Evolutionary conservation across 2,888 invertebrate species (phyloP), one percentile per base, ranked within the genome.

Genomic region (Drosophila rellima): DNA sequence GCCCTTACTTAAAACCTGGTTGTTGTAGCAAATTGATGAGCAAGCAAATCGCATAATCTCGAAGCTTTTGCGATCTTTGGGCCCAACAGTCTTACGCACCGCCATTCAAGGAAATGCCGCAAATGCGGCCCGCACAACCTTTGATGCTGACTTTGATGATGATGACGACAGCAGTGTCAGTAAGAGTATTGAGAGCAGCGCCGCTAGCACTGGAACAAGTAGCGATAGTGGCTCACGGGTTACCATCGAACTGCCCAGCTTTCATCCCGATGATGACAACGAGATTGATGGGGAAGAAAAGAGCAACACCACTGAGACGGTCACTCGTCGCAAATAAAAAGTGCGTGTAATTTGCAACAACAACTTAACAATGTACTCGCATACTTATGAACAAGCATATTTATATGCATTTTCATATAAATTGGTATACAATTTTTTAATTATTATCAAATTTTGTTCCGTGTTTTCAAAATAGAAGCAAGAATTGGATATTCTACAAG

Each of bases 61-160:
- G 40, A 92, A 92, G 92, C 93, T 97, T 89, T 94, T 97, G 93
- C 95, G 96, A 90, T 94, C 95, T 72, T 94, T 97, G 90, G 97
- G 97, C 50, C 95, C 97, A 40, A 94, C 92, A 15, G 72, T 95
- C 68, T 93, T 97, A 80, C 92, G 92, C 54, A 92, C 91, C n/a
- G 92, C 92, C 18, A 91, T 92, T 18, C 92, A 92, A 74, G 92
- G 92, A 26, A 92, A 92, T 63, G 64, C 66, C 11, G 92, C 90
- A 13, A 92, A 91, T 61, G 83, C 91, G 39, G 91, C 92, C 52
- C 91, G 92, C 64, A 93, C 90, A 35, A 92, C 92, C 68, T 93
- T 93, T 57, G 94, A 94, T 82, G 94, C 94, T 48, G 94, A 94
- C 74, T 94, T 93, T 57, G 92, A 92, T 76, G 92, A 93, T 70